Percentiles rank a stretch among this genome's conserved stretches.
phyloP scores from a whole-genome alignment of 2,113 vertebrate species.

The Carlito syrichta region DNA sequence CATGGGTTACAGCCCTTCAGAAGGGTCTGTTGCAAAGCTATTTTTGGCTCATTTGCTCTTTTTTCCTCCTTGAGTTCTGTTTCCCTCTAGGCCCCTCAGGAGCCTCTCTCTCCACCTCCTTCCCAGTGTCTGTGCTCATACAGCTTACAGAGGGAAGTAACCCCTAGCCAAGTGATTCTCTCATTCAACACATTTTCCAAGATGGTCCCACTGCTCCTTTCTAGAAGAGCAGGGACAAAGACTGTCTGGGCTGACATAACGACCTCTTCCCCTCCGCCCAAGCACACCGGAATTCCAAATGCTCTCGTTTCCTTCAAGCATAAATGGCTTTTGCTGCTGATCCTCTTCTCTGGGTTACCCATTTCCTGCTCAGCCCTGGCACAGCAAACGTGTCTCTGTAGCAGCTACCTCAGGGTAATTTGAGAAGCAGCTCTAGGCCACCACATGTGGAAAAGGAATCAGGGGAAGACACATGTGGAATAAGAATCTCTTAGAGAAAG shows the following conservation, averaged over 20 bases:
- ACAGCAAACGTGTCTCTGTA: constrained; percentile 60
- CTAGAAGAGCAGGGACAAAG: constrained; percentile 63
- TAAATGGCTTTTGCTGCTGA: constrained; percentile 71
- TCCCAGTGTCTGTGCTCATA: constrained; percentile 49
- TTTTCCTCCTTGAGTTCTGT: constrained; percentile 51
- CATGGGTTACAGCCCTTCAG: constrained; percentile 42
- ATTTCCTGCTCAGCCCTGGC: constrained; percentile 75
- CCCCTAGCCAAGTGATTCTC: constrained; percentile 68
- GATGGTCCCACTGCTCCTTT: constrained; percentile 66
- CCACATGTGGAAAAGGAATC: constrained; percentile 76
- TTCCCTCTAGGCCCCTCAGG: constrained; percentile 54
- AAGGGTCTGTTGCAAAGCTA: constrained; percentile 59
- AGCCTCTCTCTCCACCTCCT: constrained; percentile 53
- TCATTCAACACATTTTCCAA: constrained; percentile 65
- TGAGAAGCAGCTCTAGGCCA: constrained; percentile 72
- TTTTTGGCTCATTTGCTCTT: constrained; percentile 60
- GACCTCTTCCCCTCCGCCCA: constrained; percentile 60
- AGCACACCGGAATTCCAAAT: constrained; percentile 63
- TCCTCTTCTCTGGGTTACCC: constrained; percentile 72
- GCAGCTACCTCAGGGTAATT: constrained; percentile 72
- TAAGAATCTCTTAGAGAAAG: constrained; percentile 70
- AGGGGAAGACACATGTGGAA: constrained; percentile 73
- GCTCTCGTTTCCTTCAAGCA: constrained; percentile 60
- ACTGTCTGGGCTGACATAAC: constrained; percentile 52
- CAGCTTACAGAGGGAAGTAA: constrained; percentile 70